These are phyloP conservation scores for Zaprionus lineosus DNA, from an alignment of 2,888 invertebrate species.

Conservation along the genomic window DNA sequence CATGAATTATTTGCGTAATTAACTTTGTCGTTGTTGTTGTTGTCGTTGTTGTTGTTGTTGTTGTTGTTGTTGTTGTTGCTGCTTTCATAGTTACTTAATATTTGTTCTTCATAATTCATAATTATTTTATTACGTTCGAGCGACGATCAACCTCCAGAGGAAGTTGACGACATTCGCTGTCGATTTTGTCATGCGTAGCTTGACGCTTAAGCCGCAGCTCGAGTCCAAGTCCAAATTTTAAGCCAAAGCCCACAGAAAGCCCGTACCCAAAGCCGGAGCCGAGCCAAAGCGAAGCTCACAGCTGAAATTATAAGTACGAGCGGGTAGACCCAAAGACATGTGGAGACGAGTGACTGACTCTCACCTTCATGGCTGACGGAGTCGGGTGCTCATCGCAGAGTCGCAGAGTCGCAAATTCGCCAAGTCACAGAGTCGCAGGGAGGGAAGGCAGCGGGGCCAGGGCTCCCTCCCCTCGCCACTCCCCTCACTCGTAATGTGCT, in stretches of 20 bases:
- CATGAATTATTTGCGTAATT: slow-evolving; percentile 74
- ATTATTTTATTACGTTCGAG: slow-evolving; percentile 63
- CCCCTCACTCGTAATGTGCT: slow-evolving; percentile 41
- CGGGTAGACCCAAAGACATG: too few species aligned
- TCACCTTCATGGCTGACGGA: slow-evolving; percentile 76
- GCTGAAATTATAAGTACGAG: too few species aligned
- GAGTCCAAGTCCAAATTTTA: too few species aligned
- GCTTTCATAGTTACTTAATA: slow-evolving; percentile 61
- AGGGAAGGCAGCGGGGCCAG: too few species aligned
- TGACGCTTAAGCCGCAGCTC: too few species aligned
- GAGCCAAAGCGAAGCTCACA: too few species aligned
- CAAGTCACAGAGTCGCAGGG: too few species aligned
- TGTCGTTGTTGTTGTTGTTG: too few species aligned
- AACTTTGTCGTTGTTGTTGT: slow-evolving; percentile 36
- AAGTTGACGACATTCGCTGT: slow-evolving; percentile 72
- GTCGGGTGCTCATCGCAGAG: slow-evolving; percentile 13
- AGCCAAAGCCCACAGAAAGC: slow-evolving; percentile 42
- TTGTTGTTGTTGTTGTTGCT: slow-evolving; percentile 5
- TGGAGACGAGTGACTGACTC: too few species aligned
- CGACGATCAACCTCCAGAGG: slow-evolving; percentile 42
- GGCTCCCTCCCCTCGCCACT: too few species aligned
- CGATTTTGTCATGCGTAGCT: slow-evolving; percentile 76
- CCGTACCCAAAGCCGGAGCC: slow-evolving; percentile 11
- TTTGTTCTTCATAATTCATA: slow-evolving; percentile 71
- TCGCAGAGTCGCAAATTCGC: neutral